phyloP scores from a whole-genome alignment of 1,140 invertebrate genomes.

The roundworm (Caenorhabditis elegans) region WBcel235 BX284602.5:8818001-8818500 shows the following conservation, averaged over 20 bases:
- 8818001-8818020: slow-evolving; percentile 3
- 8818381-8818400: slow-evolving; percentile 19
- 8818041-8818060: not conserved
- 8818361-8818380: not conserved
- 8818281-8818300: not conserved
- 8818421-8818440: not conserved
- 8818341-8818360: not conserved
- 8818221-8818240: no score
- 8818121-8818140: not conserved
- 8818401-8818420: slow-evolving; percentile 23
- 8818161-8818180: not conserved
- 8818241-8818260: no score
- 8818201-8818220: no score
- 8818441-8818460: not conserved
- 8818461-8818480: not conserved
- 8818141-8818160: not conserved
- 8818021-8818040: not conserved
- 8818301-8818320: not conserved
- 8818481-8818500: slow-evolving; percentile 18
- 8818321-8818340: not conserved
- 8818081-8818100: not conserved
- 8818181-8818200: no score
- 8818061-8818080: slow-evolving; percentile 3
- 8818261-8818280: no score
- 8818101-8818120: not conserved